Percentiles rank a stretch among this genome's conserved stretches.
phyloP scores from a whole-genome alignment of 2,888 invertebrate species.

The Globia sparganii region DNA sequence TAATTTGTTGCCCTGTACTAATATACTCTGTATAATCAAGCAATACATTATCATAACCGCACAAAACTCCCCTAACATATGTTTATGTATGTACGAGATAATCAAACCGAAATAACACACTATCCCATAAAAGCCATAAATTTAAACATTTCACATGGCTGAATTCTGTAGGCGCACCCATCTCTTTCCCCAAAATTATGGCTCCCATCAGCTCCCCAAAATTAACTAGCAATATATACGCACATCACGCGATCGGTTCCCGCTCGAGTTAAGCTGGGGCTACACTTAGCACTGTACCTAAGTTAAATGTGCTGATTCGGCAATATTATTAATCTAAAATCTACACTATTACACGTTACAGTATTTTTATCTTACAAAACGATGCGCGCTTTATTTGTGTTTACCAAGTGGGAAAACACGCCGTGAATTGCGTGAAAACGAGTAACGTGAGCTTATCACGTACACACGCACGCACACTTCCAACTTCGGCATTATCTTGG shows the following conservation, averaged over 20 bases:
- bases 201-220: constrained; percentile 60
- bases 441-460: no score
- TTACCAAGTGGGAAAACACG: no score
- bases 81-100: constrained; percentile 29
- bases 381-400: neutral
- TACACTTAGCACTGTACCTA: constrained; percentile 28
- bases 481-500: no score
- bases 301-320: constrained; percentile 7
- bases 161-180: constrained; percentile 49
- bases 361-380: neutral
- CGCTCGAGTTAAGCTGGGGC: constrained; percentile 57
- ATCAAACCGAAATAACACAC: constrained; percentile 33
- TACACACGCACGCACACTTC: no score
- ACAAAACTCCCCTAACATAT: constrained; percentile 10
- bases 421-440: no score
- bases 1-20: neutral
- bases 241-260: constrained; percentile 74
- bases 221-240: constrained; percentile 73
- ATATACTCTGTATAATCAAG: constrained; percentile 17
- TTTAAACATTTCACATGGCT: constrained; percentile 45
- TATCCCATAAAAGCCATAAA: constrained; percentile 43
- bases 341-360: neutral
- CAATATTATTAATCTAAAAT: neutral
- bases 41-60: constrained; percentile 6
- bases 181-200: constrained; percentile 56